Percentiles rank a stretch among this genome's conserved stretches.
phyloP scores from a whole-genome alignment of 2,888 invertebrate genomes.

The Agrochola circellaris region DNA sequence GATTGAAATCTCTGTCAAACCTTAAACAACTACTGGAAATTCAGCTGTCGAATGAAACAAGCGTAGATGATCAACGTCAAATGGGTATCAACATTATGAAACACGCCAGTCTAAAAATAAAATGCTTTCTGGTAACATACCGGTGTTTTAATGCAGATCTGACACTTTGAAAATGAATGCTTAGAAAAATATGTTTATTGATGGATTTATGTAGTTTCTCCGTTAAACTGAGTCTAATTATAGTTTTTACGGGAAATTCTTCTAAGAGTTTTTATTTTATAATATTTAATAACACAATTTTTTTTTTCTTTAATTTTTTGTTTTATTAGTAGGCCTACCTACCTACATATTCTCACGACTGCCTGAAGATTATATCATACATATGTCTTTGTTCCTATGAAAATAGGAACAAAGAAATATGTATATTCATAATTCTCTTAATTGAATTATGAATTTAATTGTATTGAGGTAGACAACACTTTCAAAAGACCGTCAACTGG shows the following conservation, averaged over 20 bases:
- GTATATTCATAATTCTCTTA: too few relatives aligned
- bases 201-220: conserved; percentile 45
- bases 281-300: not conserved
- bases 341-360: not conserved
- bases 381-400: not conserved
- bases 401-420: too few relatives aligned
- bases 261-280: not conserved
- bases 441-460: not conserved
- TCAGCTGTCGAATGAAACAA: conserved; percentile 4
- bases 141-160: conserved; percentile 18
- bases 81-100: conserved; percentile 16
- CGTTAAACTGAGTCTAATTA: conserved; percentile 12
- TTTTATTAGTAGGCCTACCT: too few relatives aligned
- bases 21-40: conserved; percentile 7
- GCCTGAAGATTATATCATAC: not conserved
- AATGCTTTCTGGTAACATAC: conserved; percentile 8
- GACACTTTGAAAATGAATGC: conserved; percentile 33
- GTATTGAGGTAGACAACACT: conserved; percentile 2
- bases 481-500: not conserved
- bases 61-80: conserved; percentile 15
- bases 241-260: conserved; percentile 1
- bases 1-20: conserved; percentile 1
- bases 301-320: too few relatives aligned
- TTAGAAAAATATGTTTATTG: conserved; percentile 40
- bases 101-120: conserved; percentile 24